Evolutionary conservation across 2,888 invertebrate species (phyloP).

Genomic region (Automeris io): DNA sequence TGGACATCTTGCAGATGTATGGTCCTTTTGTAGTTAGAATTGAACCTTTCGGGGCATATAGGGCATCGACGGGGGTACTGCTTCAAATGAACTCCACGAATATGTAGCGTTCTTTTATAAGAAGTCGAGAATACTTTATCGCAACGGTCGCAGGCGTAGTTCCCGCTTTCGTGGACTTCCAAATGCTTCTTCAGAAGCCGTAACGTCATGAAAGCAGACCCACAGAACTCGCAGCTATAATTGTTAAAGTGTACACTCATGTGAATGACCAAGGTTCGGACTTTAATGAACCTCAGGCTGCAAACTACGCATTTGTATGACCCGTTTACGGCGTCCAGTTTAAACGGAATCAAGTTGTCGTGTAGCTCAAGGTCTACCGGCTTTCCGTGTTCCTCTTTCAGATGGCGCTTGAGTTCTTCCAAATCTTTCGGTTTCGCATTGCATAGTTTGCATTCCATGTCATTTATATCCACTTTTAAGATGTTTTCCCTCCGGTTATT

Average conservation of each 20-base stretch:
- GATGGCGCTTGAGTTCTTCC: slow-evolving; percentile 46
- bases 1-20: slow-evolving; percentile 69
- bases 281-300: slow-evolving; percentile 55
- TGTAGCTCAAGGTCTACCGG: slow-evolving; percentile 51
- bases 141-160: slow-evolving; percentile 59
- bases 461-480: slow-evolving; percentile 59
- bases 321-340: slow-evolving; percentile 40
- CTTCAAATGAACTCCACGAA: slow-evolving; percentile 62
- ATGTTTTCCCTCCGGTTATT: slow-evolving; percentile 61
- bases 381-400: slow-evolving; percentile 51
- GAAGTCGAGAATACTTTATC: slow-evolving; percentile 60
- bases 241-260: slow-evolving; percentile 71
- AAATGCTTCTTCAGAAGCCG: slow-evolving; percentile 62
- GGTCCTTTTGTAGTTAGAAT: slow-evolving; percentile 62
- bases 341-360: slow-evolving; percentile 66
- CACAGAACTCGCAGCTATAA: slow-evolving; percentile 67
- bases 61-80: slow-evolving; percentile 60
- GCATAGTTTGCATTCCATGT: slow-evolving; percentile 56
- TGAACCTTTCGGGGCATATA: slow-evolving; percentile 64
- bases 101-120: slow-evolving; percentile 55
- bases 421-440: slow-evolving; percentile 33
- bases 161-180: slow-evolving; percentile 64
- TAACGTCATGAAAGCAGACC: slow-evolving; percentile 65
- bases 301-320: slow-evolving; percentile 60
- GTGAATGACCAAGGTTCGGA: slow-evolving; percentile 60